Percentiles rank a stretch among this genome's conserved stretches.
Conservation (phyloP, 2,113 vertebrate genomes). For the Oxyura jamaicensis region DNA sequence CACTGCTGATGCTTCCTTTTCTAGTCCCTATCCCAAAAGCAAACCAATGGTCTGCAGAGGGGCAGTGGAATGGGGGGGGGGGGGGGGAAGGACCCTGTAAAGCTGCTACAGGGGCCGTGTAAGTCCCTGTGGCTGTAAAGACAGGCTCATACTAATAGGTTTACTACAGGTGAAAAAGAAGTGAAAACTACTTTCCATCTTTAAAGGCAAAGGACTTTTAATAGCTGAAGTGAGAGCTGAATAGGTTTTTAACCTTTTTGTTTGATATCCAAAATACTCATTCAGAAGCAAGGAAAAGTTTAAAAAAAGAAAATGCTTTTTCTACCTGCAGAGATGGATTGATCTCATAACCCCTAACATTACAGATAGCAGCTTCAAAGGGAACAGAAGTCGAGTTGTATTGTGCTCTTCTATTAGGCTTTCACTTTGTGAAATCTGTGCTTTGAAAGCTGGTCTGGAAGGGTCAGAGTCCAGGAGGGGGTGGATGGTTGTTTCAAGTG, state of each 20-base stretch:
- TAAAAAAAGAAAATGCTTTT: background rate
- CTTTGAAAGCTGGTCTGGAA: background rate
- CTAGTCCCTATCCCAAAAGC: background rate
- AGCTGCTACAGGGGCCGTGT: rapidly evolving
- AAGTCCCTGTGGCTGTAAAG: background rate
- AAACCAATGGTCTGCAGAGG: background rate
- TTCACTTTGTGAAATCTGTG: background rate
- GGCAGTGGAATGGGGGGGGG: rapidly evolving
- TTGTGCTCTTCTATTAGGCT: background rate
- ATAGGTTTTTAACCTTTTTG: background rate
- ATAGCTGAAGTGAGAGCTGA: background rate
- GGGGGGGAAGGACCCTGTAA: background rate
- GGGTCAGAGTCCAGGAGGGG: background rate
- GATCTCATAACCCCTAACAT: background rate
- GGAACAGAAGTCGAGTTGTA: background rate
- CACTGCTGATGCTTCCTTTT: background rate
- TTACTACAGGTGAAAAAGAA: background rate
- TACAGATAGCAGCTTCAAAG: background rate
- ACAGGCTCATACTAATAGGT: background rate
- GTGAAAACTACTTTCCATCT: background rate
- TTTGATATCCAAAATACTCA: background rate
- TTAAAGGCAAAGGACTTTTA: background rate
- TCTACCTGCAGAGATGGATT: background rate
- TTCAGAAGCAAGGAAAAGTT: background rate
- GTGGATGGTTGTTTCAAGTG: background rate